Percentiles rank a stretch among this genome's conserved stretches.
Conservation (phyloP, 2,888 invertebrate genomes). For the Epinotia bilunana region DNA sequence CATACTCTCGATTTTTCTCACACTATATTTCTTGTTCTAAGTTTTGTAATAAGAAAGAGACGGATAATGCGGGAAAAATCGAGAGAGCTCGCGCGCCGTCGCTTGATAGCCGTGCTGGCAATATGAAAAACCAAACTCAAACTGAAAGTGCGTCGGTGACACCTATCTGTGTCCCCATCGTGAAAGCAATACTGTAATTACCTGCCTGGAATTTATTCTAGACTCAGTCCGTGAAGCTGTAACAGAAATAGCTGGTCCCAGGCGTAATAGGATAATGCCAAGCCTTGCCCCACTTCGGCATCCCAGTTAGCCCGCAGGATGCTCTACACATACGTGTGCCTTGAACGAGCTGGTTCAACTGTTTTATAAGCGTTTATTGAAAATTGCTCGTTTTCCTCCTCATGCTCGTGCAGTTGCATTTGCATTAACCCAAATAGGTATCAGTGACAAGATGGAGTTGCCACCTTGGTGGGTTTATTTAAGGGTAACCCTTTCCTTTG, state of each 20-base stretch:
- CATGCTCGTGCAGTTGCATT: not conserved
- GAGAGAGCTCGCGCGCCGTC: too few relatives aligned
- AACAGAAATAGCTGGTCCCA: constrained; percentile 64
- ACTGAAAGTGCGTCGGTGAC: too few relatives aligned
- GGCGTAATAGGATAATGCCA: constrained; percentile 80
- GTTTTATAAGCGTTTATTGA: constrained; percentile 17
- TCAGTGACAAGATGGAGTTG: not conserved
- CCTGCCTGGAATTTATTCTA: constrained; percentile 10
- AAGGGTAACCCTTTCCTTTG: too few relatives aligned
- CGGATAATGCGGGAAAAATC: too few relatives aligned
- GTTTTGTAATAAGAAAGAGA: too few relatives aligned
- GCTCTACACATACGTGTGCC: constrained; percentile 61
- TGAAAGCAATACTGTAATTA: constrained; percentile 3
- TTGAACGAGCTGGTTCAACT: constrained; percentile 20
- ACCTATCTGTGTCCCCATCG: not conserved
- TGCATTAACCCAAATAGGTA: not conserved
- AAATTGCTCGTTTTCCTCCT: not conserved
- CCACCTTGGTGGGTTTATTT: too few relatives aligned
- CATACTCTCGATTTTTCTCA: too few relatives aligned
- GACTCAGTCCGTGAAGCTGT: constrained; percentile 53
- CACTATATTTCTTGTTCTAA: too few relatives aligned
- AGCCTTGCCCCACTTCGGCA: constrained; percentile 77
- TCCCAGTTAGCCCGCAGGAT: constrained; percentile 76
- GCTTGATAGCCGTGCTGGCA: too few relatives aligned
- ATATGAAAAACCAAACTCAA: too few relatives aligned